A percentile compares a stretch with the other conserved stretches of the same genome.
phyloP scores from a whole-genome alignment of 2,888 invertebrate species.

The Drosophila lacicola region DNA sequence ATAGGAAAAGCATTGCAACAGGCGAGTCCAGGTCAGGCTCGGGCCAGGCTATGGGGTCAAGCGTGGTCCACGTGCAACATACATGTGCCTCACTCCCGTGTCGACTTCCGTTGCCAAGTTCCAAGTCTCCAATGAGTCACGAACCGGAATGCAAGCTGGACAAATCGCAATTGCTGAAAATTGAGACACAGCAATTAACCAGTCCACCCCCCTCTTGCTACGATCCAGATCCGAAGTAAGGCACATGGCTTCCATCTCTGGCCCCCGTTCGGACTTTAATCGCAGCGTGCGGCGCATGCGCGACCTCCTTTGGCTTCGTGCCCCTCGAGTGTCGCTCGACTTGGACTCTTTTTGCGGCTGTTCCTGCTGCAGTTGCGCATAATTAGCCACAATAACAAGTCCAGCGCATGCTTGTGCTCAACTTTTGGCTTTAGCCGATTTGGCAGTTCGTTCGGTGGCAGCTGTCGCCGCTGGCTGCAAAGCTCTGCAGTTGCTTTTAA shows the following conservation, averaged over 20 bases:
- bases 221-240: constrained; percentile 32
- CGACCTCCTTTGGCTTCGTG: constrained; percentile 56
- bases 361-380: constrained; percentile 44
- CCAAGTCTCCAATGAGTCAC: constrained; percentile 48
- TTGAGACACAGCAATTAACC: constrained; percentile 72
- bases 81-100: constrained; percentile 33
- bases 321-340: constrained; percentile 9
- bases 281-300: constrained; percentile 64
- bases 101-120: constrained; percentile 40
- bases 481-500: constrained; percentile 11
- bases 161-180: constrained; percentile 54
- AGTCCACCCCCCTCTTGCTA: constrained; percentile 20
- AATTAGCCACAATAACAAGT: constrained; percentile 67
- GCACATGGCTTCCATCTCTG: constrained; percentile 22
- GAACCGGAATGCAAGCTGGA: constrained; percentile 10
- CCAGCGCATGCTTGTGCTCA: constrained; percentile 8
- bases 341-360: constrained; percentile 30
- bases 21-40: constrained; percentile 20
- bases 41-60: constrained; percentile 36
- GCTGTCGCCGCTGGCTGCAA: constrained; percentile 38
- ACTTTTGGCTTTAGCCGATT: constrained; percentile 31
- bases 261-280: constrained; percentile 7
- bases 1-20: constrained; percentile 24
- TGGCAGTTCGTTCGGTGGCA: constrained; percentile 26
- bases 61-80: constrained; percentile 38